Conservation (phyloP, 2,797 vertebrate species). For the Pangasius larnaudii region DNA sequence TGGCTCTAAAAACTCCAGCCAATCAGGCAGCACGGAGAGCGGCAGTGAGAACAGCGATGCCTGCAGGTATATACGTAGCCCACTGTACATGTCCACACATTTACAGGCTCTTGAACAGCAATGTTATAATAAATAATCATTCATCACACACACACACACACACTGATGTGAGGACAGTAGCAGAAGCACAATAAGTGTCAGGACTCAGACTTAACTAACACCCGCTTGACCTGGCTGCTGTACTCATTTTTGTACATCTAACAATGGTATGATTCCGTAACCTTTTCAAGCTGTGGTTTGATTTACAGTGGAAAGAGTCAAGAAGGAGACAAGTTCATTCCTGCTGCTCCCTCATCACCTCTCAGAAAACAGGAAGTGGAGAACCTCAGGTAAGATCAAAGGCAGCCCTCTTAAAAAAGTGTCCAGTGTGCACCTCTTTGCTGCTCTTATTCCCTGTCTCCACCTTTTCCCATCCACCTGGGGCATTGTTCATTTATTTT, state of each 20-base stretch:
- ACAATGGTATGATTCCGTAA: slow-evolving; percentile 21
- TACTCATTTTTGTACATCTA: not conserved
- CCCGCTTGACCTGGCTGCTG: not conserved
- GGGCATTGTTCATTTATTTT: slow-evolving; percentile 38
- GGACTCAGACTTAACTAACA: not conserved
- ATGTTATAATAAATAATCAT: slow-evolving; percentile 30
- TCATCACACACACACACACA: slow-evolving; percentile 59
- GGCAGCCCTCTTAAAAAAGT: not conserved
- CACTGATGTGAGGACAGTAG: not conserved
- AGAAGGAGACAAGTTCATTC: slow-evolving; percentile 93
- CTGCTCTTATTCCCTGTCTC: not conserved
- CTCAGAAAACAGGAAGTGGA: slow-evolving; percentile 95
- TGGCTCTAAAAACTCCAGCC: slow-evolving; percentile 84
- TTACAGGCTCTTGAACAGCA: slow-evolving; percentile 62
- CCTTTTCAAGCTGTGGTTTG: slow-evolving; percentile 26
- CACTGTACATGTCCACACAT: slow-evolving; percentile 26
- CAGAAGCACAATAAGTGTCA: not conserved
- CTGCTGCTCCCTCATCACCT: slow-evolving; percentile 93
- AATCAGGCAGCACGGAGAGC: slow-evolving; percentile 85
- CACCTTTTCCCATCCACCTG: not conserved
- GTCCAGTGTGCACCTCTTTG: slow-evolving; percentile 9
- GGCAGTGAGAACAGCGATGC: slow-evolving; percentile 88
- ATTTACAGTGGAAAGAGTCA: slow-evolving; percentile 88
- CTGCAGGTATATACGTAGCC: slow-evolving; percentile 86
- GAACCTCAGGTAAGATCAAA: slow-evolving; percentile 87